A percentile compares a stretch with the other conserved stretches of the same genome.
These are phyloP conservation scores for Parazoanthus darwini DNA, from an alignment of 92 coral and sea anemone species.

Conservation along the genomic window DNA sequence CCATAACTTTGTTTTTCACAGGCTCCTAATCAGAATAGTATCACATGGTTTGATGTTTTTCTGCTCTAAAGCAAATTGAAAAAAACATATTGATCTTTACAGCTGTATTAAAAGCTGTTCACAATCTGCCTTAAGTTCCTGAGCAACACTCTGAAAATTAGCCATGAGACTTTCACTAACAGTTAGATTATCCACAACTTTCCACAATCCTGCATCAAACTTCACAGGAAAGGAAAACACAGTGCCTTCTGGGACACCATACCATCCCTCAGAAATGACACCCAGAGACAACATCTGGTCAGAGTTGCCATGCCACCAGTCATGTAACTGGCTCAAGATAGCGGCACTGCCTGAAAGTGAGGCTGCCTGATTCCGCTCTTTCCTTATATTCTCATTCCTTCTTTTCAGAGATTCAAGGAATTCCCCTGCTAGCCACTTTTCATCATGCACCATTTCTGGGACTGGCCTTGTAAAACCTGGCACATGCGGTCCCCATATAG, in stretches of 20 bases:
- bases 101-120: constrained; percentile 44
- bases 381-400: constrained; percentile 48
- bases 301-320: constrained; percentile 73
- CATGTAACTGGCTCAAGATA: constrained; percentile 69
- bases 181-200: constrained; percentile 70
- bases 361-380: constrained; percentile 44
- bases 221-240: constrained; percentile 93
- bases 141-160: constrained; percentile 64
- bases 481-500: constrained; percentile 98
- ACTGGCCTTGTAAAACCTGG: constrained; percentile 88
- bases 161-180: constrained; percentile 63
- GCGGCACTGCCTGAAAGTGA: constrained; percentile 78
- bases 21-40: neutral
- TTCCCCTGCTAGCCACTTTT: constrained; percentile 90
- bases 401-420: constrained; percentile 70
- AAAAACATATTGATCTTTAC: neutral
- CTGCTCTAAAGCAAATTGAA: neutral
- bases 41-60: neutral
- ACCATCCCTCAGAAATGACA: constrained; percentile 88
- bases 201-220: constrained; percentile 79
- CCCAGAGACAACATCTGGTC: constrained; percentile 89
- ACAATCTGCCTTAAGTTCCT: constrained; percentile 65
- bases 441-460: constrained; percentile 95
- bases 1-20: neutral
- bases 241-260: constrained; percentile 84